Conservation (phyloP, 2,888 invertebrate genomes). For the Subacronicta megacephala region DNA sequence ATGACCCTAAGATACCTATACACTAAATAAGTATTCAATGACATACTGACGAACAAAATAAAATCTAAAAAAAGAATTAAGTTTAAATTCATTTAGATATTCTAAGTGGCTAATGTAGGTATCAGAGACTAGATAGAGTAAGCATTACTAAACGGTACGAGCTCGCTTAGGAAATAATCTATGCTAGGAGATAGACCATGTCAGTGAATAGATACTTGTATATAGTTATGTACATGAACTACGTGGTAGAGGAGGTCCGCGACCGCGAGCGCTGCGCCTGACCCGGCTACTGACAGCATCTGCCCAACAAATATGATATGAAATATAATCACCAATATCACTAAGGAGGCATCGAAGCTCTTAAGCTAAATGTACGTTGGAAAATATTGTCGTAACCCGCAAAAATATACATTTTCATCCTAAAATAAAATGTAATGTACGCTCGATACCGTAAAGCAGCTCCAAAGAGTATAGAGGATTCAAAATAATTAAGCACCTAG, state of each 20-base stretch:
- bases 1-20: conserved; percentile 34
- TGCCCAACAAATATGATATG: background rate
- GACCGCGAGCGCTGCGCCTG: background rate
- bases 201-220: conserved; percentile 46
- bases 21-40: conserved; percentile 55
- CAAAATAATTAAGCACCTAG: too few relatives aligned
- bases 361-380: too few relatives aligned
- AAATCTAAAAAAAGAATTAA: conserved; percentile 17
- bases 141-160: conserved; percentile 27
- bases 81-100: conserved; percentile 13
- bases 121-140: conserved; percentile 40
- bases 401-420: too few relatives aligned
- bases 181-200: conserved; percentile 24
- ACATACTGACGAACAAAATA: conserved; percentile 30
- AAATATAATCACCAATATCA: too few relatives aligned
- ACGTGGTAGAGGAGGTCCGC: conserved; percentile 3
- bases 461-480: too few relatives aligned
- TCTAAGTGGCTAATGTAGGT: conserved; percentile 26
- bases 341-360: too few relatives aligned
- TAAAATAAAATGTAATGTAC: too few relatives aligned
- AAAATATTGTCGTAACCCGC: too few relatives aligned
- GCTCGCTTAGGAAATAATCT: conserved; percentile 15
- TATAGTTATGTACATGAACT: conserved; percentile 29
- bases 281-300: background rate
- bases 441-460: too few relatives aligned